phyloP scores from a whole-genome alignment of 2,113 vertebrate genomes.

The Bubalus kerabau region DNA sequence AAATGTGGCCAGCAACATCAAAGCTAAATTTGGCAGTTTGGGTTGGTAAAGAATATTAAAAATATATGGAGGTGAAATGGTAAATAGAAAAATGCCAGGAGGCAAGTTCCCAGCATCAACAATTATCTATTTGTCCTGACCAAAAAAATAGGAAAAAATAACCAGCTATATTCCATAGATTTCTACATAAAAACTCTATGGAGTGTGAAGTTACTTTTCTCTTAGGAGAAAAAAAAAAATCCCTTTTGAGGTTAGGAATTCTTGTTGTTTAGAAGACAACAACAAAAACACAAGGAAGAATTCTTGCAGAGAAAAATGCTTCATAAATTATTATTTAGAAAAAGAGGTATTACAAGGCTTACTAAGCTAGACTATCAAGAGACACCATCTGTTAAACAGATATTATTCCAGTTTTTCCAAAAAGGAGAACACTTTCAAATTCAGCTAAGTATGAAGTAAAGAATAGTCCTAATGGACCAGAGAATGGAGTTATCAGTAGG shows the following conservation, averaged over 20 bases:
- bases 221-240: not conserved
- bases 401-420: conserved; percentile 1
- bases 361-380: not conserved
- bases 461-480: not conserved
- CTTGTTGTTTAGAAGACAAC: not conserved
- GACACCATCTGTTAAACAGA: not conserved
- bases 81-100: not conserved
- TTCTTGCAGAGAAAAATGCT: not conserved
- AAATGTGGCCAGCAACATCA: not conserved
- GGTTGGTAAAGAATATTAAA: not conserved
- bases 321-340: not conserved
- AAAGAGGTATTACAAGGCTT: not conserved
- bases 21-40: not conserved
- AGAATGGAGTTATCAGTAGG: not conserved
- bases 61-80: not conserved
- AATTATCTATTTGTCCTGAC: not conserved
- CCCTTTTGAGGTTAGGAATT: not conserved
- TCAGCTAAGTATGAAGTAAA: not conserved
- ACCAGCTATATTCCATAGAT: not conserved
- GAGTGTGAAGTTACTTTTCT: not conserved
- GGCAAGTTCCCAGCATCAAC: not conserved
- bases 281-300: conserved; percentile 9
- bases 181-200: not conserved
- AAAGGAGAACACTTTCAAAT: conserved; percentile 10
- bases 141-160: not conserved